Evolutionary conservation across 2,113 vertebrate genomes (phyloP), one percentile per base, ranked within the genome.

Genomic region (Jacana jacana): DNA sequence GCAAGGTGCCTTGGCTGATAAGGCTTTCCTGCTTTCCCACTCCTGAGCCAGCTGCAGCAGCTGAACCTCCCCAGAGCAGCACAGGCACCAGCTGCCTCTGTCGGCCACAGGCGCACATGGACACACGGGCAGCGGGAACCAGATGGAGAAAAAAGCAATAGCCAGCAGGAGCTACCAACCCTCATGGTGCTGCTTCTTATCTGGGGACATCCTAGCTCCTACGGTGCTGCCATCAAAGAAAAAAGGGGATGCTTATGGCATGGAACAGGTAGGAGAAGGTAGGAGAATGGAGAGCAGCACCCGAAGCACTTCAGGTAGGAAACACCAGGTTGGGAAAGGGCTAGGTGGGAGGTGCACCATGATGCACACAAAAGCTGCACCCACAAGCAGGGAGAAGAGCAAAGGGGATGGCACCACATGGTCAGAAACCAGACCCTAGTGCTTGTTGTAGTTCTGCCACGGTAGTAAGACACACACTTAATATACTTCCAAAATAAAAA

Each of bases 281-380:
- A 86, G 30, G 12, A 63, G 11, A 15, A 58, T 3, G 8, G 9
- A 58, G 4, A 48, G 9, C 20, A 68, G 20, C 35, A 88, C 9
- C 13, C 0, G 0, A 46, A 76, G 30, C 8, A 35, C 24, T 82
- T 46, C 0, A 1, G 9, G 49, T 3, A 75, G 23, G 40, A 19
- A 58, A 82, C 89, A 68, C 1, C 11, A 42, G 9, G n/a, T 28
- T 48, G 49, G 23, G 35, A 63, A 78, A 63, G 15, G 7, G 19
- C 16, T 13, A 58, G 17, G 46, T 1, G 3, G 40, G 13, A 69
- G 10, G 18, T 0, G 1, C 39, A 40, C 39, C 2, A 2, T 13
- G 6, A 11, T 8, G 42, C 19, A 65, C 19, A 49, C 9, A 33
- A 0, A 23, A 54, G 18, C 20, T 84, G 40, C 14, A 27, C 6